Base-by-base conservation (phyloP, 2,888 invertebrate species). In the Nymphalis polychloros region DNA sequence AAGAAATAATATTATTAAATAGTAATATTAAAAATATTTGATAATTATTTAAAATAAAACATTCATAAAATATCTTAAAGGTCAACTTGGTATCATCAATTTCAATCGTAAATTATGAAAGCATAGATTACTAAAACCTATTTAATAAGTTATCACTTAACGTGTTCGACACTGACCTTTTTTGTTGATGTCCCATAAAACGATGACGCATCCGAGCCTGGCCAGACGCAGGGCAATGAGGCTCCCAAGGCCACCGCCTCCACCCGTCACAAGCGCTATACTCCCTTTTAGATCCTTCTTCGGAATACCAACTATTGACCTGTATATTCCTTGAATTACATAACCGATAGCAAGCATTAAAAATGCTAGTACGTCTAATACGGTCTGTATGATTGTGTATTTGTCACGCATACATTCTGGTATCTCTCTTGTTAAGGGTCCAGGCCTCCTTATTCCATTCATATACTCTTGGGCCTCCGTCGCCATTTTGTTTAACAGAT, bases 181-280 rank as follows among this genome's bases (percentile, higher is more conserved):
- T 83, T 95, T 94, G 83, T 97, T 97, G 76, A 98, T 96, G 87
- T 98, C 98, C 98, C 98, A 98, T 66, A 98, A 92, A 50, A 98
- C 95, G 66, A 98, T 94, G 72, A 94, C 95, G 75, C 96, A 96
- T 64, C 97, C 96, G 68, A 96, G 93, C 79, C 95, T 93, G 23
- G 96, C 96, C 60, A 98, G 93, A 76, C 96, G 93, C 75, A 96
- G 85, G 1, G 97, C 95, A 67, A 97, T 88, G 63, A 97, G 93
- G 73, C 97, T 94, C 8, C 98, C 98, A 19, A 98, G 91, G 4
- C 97, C 98, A 49, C 96, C 96, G 48, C 97, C 98, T 20, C 97
- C 97, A 0, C 98, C 98, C 0, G 98, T 98, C 41, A 98, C 95
- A 59, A 98, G 93, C 0, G 97, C 97, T 50, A 97, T 94, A 80